phyloP scores from a whole-genome alignment of 2,797 vertebrate genomes.

The Urosaurus nigricauda region DNA sequence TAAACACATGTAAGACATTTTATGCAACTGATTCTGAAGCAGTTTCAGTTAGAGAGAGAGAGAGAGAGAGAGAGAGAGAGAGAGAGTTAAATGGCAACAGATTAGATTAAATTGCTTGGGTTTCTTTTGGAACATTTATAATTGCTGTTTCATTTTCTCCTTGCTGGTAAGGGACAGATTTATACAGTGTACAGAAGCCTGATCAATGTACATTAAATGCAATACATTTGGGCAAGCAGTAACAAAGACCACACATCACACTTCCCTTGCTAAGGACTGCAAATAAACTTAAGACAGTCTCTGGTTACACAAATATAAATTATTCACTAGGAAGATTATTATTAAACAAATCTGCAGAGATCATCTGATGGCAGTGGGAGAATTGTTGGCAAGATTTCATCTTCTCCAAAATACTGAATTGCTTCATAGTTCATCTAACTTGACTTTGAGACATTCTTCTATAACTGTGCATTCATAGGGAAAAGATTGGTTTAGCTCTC shows the following conservation, averaged over 20 bases:
- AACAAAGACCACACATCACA: conserved; percentile 41
- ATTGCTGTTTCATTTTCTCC: conserved; percentile 49
- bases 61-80: not conserved
- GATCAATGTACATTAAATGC: conserved; percentile 66
- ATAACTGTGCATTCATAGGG: conserved; percentile 37
- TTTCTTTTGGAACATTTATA: conserved; percentile 64
- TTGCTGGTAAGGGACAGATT: conserved; percentile 58
- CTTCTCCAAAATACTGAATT: conserved; percentile 8
- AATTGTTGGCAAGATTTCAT: conserved; percentile 52
- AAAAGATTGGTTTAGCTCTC: conserved; percentile 17
- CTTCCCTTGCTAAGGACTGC: conserved; percentile 43
- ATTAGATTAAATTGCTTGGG: conserved; percentile 59
- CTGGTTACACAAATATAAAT: conserved; percentile 61
- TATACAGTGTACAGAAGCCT: conserved; percentile 53
- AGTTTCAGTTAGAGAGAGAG: conserved; percentile 10
- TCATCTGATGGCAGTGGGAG: conserved; percentile 40
- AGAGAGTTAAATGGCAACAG: conserved; percentile 30
- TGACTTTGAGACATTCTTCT: conserved; percentile 36
- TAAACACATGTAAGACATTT: conserved; percentile 13
- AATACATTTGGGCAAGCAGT: conserved; percentile 46
- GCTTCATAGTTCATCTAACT: conserved; percentile 19
- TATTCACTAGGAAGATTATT: conserved; percentile 66
- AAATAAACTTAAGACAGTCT: conserved; percentile 56
- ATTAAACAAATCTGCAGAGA: conserved; percentile 60
- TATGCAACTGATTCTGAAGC: conserved; percentile 18